phyloP scores from a whole-genome alignment of 2,888 invertebrate genomes.

The Parelbella ahira region DNA sequence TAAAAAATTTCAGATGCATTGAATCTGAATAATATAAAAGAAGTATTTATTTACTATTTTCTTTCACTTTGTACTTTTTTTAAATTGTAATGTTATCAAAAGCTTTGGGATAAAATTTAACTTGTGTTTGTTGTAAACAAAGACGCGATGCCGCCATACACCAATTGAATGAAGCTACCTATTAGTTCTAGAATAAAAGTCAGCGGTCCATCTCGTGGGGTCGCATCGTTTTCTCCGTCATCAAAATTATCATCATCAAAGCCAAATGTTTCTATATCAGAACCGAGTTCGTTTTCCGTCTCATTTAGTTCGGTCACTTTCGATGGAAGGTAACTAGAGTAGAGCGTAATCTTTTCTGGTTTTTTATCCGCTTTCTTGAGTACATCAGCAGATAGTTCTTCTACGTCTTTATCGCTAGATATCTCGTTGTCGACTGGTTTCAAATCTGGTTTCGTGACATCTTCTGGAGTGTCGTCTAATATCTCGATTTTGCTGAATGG shows the following conservation, averaged over 20 bases:
- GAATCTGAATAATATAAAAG: no score
- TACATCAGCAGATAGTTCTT: slow-evolving; percentile 56
- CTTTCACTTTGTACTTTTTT: no score
- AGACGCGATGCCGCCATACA: slow-evolving; percentile 53
- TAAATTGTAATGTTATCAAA: no score
- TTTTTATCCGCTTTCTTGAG: slow-evolving; percentile 48
- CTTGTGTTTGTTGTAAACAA: slow-evolving; percentile 38
- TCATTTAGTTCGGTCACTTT: slow-evolving; percentile 29
- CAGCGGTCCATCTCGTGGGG: slow-evolving; percentile 44
- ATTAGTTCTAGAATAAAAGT: slow-evolving; percentile 54
- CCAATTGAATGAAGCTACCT: slow-evolving; percentile 54
- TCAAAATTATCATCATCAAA: slow-evolving; percentile 39
- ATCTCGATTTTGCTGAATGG: slow-evolving; percentile 49
- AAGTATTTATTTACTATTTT: no score
- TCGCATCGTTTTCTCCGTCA: slow-evolving; percentile 32
- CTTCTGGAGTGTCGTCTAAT: slow-evolving; percentile 44
- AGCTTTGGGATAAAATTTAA: slow-evolving; percentile 11
- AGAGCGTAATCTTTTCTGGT: slow-evolving; percentile 63
- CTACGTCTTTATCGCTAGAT: slow-evolving; percentile 49
- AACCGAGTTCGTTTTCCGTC: slow-evolving; percentile 32
- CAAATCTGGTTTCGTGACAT: slow-evolving; percentile 36
- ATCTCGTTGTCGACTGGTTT: slow-evolving; percentile 51
- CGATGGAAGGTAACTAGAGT: slow-evolving; percentile 51
- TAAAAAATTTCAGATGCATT: no score
- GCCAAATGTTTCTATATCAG: slow-evolving; percentile 40